These are phyloP conservation scores for Drosophila merina DNA, from an alignment of 2,888 invertebrate species.

Conservation along the genomic window DNA sequence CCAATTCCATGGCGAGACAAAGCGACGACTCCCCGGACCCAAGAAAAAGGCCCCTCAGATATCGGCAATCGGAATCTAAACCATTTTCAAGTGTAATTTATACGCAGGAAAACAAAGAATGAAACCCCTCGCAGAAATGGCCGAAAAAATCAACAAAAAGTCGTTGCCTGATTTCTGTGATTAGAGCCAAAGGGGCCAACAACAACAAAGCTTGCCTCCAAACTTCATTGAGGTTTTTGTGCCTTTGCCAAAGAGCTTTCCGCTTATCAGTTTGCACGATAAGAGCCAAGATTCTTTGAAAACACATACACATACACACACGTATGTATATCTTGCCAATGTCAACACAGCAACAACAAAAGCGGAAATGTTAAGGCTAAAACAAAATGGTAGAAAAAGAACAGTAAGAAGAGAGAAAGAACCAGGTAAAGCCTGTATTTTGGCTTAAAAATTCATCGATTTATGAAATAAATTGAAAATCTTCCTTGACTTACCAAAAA, in stretches of 20 bases:
- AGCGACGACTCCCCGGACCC: conserved; percentile 12
- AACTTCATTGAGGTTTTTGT: conserved; percentile 62
- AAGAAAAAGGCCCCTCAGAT: conserved; percentile 25
- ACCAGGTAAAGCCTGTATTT: neutral
- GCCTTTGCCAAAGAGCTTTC: conserved; percentile 3
- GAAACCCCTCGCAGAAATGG: conserved; percentile 1
- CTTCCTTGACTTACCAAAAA: conserved; percentile 2
- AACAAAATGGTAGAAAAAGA: conserved; percentile 1
- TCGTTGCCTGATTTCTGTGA: conserved; percentile 50
- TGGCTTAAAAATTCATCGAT: conserved; percentile 6
- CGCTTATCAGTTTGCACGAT: conserved; percentile 70
- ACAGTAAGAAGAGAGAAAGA: too few species aligned
- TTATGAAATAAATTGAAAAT: conserved; percentile 6
- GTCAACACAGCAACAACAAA: conserved; percentile 22
- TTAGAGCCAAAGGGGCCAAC: conserved; percentile 12
- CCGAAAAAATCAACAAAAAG: conserved; percentile 25
- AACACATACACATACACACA: conserved; percentile 22
- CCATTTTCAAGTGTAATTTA: conserved; percentile 51
- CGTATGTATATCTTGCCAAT: conserved; percentile 32
- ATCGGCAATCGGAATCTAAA: conserved; percentile 41
- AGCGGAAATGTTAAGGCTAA: conserved; percentile 45
- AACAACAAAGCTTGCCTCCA: conserved; percentile 20
- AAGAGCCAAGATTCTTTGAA: conserved; percentile 34
- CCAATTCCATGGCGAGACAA: conserved; percentile 28
- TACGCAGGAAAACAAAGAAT: conserved; percentile 23